A percentile compares a stretch with the other conserved stretches of the same genome.
Conservation (phyloP, 2,888 invertebrate genomes). For the Drosophila rubida region DNA sequence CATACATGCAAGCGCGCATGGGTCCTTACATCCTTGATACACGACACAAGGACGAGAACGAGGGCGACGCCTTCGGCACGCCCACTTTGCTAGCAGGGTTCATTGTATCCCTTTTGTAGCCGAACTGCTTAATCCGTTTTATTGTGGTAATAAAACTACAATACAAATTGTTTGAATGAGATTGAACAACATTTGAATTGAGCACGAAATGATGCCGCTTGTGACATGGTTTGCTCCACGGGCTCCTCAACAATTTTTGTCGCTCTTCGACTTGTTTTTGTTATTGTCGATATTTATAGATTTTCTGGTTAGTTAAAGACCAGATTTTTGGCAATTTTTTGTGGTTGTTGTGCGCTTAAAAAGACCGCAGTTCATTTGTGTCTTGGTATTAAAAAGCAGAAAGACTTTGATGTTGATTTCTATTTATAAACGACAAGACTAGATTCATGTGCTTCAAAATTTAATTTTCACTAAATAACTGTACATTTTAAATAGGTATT, state of each 20-base stretch:
- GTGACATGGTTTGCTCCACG: slow-evolving; percentile 21
- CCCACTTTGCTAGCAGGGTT: slow-evolving; percentile 53
- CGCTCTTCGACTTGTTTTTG: slow-evolving; percentile 6
- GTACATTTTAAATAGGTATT: too few relatives aligned
- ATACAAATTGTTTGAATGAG: slow-evolving; percentile 79
- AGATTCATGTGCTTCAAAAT: too few relatives aligned
- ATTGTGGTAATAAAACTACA: slow-evolving; percentile 80
- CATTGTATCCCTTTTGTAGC: slow-evolving; percentile 69
- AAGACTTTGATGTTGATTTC: not conserved
- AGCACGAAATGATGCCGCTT: slow-evolving; percentile 67
- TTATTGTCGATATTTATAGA: slow-evolving; percentile 38
- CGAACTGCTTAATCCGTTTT: slow-evolving; percentile 74
- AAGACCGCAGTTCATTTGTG: not conserved
- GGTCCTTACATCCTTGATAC: not conserved
- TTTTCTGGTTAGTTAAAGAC: slow-evolving; percentile 18
- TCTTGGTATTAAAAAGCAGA: not conserved
- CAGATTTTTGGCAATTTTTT: not conserved
- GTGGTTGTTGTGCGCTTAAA: slow-evolving; percentile 6
- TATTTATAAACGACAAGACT: too few relatives aligned
- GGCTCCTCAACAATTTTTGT: slow-evolving; percentile 20
- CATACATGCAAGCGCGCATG: slow-evolving; percentile 24
- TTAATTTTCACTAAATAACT: too few relatives aligned
- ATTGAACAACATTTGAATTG: slow-evolving; percentile 80
- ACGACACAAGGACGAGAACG: slow-evolving; percentile 13
- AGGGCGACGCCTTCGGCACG: slow-evolving; percentile 49